Conservation (phyloP, 2,888 invertebrate species). For the Nasonia oneida region DNA sequence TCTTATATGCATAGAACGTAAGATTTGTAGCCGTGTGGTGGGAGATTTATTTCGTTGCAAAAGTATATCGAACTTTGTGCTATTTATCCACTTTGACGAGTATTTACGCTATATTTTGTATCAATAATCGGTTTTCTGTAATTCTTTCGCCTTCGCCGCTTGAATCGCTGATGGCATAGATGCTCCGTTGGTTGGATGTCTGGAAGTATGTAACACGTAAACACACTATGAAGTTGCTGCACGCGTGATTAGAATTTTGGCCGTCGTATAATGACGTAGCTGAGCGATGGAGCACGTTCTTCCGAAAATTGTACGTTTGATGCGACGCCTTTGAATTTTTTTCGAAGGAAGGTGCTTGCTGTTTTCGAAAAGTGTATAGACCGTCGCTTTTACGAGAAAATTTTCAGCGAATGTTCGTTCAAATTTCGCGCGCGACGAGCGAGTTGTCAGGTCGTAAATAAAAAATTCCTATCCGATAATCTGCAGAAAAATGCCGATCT, state of each 20-base stretch:
- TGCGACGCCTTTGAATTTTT: background rate
- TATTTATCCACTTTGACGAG: background rate
- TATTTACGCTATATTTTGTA: background rate
- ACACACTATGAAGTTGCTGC: too few relatives aligned
- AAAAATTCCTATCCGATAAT: background rate
- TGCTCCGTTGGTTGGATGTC: too few relatives aligned
- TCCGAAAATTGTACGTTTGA: background rate
- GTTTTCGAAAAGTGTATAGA: too few relatives aligned
- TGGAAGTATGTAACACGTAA: too few relatives aligned
- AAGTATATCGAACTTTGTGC: background rate
- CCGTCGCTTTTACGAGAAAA: too few relatives aligned
- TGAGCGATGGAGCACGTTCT: slow-evolving; percentile 4
- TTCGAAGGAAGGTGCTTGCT: background rate
- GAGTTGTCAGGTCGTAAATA: too few relatives aligned
- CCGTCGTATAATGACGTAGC: background rate
- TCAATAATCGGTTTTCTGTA: slow-evolving; percentile 28
- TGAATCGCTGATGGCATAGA: background rate
- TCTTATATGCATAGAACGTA: background rate
- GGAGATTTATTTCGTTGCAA: slow-evolving; percentile 39
- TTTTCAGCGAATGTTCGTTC: background rate
- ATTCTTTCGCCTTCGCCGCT: background rate
- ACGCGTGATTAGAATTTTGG: slow-evolving; percentile 30
- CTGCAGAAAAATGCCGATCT: background rate
- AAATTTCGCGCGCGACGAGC: background rate
- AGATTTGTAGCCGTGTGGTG: slow-evolving; percentile 31